Evolutionary conservation across 2,888 invertebrate genomes (phyloP).

Genomic region (Sisyra terminalis): DNA sequence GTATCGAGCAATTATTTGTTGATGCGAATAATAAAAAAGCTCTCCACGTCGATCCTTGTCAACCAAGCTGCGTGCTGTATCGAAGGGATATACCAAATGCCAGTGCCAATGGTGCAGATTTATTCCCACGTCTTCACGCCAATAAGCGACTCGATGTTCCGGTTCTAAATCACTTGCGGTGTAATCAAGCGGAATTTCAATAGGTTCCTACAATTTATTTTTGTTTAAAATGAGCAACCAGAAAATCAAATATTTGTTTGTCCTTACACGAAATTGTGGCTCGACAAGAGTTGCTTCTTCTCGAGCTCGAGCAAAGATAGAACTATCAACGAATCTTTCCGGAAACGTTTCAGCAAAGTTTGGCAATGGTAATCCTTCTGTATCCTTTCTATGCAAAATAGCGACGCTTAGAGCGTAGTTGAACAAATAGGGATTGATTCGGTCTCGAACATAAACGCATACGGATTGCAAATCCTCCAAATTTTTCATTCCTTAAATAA

Average conservation of each 20-base stretch:
- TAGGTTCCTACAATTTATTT: constrained; percentile 47
- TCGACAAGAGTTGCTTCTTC: constrained; percentile 49
- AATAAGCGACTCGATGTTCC: constrained; percentile 69
- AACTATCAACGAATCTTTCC: constrained; percentile 63
- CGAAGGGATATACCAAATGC: constrained; percentile 76
- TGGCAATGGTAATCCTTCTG: constrained; percentile 50
- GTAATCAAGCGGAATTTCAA: constrained; percentile 55
- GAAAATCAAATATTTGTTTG: too few relatives aligned
- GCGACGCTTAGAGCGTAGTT: constrained; percentile 65
- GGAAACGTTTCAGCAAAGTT: constrained; percentile 66
- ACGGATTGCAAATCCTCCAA: constrained; percentile 54
- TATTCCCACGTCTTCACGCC: constrained; percentile 70
- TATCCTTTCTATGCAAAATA: constrained; percentile 54
- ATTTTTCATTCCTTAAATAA: constrained; percentile 41
- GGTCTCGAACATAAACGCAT: constrained; percentile 51
- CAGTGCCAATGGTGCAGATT: constrained; percentile 87
- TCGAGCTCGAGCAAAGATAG: constrained; percentile 48
- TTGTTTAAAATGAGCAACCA: too few relatives aligned
- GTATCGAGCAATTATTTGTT: constrained; percentile 49
- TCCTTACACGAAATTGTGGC: constrained; percentile 43
- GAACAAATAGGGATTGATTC: constrained; percentile 64
- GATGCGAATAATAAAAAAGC: constrained; percentile 68
- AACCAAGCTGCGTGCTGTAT: constrained; percentile 42
- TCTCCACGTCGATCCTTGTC: constrained; percentile 63
- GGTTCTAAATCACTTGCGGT: constrained; percentile 58